A percentile compares a stretch with the other conserved stretches of the same genome.
Evolutionary conservation across 2,888 invertebrate species (phyloP).

Genomic region (Thymelicus acteon): DNA sequence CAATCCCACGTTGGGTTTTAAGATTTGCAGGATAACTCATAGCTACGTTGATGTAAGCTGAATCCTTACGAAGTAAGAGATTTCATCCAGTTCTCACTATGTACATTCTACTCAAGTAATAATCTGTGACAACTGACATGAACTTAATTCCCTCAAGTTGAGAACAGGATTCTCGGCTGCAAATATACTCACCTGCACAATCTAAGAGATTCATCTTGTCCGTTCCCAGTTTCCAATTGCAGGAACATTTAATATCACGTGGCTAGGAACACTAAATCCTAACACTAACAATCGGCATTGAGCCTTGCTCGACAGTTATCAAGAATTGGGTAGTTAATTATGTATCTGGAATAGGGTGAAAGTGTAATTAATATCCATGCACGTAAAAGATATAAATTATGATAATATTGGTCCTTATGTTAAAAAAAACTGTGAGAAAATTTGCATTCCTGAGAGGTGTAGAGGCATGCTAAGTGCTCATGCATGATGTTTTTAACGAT

Average conservation of each 20-base stretch:
- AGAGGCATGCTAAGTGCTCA: too few species aligned
- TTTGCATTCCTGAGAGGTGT: too few species aligned
- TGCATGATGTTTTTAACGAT: too few species aligned
- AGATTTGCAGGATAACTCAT: too few species aligned
- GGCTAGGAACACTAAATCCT: not conserved
- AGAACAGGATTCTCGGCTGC: slow-evolving; percentile 9
- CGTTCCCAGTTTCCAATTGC: slow-evolving; percentile 11
- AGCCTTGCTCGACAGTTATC: not conserved
- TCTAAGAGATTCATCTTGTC: slow-evolving; percentile 22
- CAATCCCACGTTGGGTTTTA: too few species aligned
- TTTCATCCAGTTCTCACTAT: not conserved
- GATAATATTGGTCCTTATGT: too few species aligned
- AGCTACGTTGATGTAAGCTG: too few species aligned
- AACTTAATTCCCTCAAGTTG: not conserved
- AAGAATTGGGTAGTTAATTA: not conserved
- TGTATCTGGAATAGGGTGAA: not conserved
- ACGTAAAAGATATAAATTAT: too few species aligned
- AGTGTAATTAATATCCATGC: too few species aligned
- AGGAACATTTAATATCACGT: slow-evolving; percentile 14
- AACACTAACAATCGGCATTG: not conserved
- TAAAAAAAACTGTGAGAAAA: too few species aligned
- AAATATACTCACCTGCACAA: slow-evolving; percentile 10
- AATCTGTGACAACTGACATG: not conserved
- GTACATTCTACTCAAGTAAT: not conserved
- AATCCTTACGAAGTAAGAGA: too few species aligned